Evolutionary conservation across 2,888 invertebrate genomes (phyloP), one percentile per base, ranked within the genome.

Genomic region (Cotesia congregata): DNA sequence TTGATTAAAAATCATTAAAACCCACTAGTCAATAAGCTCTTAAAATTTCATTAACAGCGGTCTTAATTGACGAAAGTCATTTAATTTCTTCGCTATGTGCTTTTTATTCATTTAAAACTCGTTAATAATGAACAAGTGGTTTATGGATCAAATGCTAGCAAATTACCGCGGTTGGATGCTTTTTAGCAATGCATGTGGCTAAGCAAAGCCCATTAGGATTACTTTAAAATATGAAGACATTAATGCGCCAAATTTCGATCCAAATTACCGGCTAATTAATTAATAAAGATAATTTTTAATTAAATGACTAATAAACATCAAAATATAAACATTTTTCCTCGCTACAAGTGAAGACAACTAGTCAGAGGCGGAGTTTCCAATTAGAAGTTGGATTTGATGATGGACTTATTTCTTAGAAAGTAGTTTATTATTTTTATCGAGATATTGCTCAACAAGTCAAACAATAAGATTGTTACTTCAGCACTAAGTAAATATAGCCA

Each of bases 381-480:
- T 30, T 30, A 3, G 2, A 30, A 30, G 3, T 30, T 30, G 50
- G 9, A 50, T 50, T 50, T 50, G 4, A 50, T 12, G 2, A 12
- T 50, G 12, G 12, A 12, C 12, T 50, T 12, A 50, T 50, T 50
- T 50, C 9, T 50, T 0, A 50, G 50, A 12, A 50, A 50, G 50
- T 12, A 12, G 12, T 30, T 30, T 30, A 30, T 50, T 7, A 50
- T 50, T 50, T 9, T 50, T 50, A 50, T 50, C 2, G 12, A 9
- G 50, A 50, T 38, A 65, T 64, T 41, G 68, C 50, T 9, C 50
- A 40, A 5, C 62, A 40, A 65, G 38, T 50, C 17, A 72, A 65
- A 61, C 67, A 64, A 76, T 75, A 71, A 70, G 72, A 73, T 74
- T 40, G 72, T 76, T 40, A 61, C 20, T 73, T 72, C 75, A 65